Conservation (phyloP, 1,140 invertebrate genomes). For the Magallana gigas region DNA sequence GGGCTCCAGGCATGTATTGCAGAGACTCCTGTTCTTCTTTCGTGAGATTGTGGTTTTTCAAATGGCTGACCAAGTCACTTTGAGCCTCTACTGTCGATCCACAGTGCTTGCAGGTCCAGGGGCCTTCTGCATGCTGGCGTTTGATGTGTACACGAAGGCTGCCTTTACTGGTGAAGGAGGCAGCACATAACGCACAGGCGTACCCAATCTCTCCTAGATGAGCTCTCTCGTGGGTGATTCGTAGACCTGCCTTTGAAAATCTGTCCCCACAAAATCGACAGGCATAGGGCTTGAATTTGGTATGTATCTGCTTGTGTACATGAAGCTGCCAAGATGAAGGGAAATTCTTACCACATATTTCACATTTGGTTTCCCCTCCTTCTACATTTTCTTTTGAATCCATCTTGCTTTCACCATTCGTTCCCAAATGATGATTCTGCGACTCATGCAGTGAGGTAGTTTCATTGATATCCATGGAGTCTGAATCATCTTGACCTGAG, state of each 20-base stretch:
- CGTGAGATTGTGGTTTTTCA: conserved; percentile 68
- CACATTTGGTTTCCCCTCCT: conserved; percentile 61
- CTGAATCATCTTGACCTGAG: conserved; percentile 23
- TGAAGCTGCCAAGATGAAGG: conserved; percentile 63
- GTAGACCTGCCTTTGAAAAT: conserved; percentile 67
- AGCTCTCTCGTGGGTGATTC: conserved; percentile 68
- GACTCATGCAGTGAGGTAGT: conserved; percentile 27
- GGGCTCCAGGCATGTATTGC: conserved; percentile 82
- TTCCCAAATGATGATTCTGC: conserved; percentile 38
- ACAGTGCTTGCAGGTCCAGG: conserved; percentile 81
- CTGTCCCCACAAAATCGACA: conserved; percentile 72
- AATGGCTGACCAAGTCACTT: conserved; percentile 66
- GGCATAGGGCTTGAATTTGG: conserved; percentile 70
- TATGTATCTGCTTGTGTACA: conserved; percentile 69
- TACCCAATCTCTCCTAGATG: conserved; percentile 79
- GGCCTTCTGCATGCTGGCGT: conserved; percentile 80
- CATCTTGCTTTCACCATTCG: conserved; percentile 26
- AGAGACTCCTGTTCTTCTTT: conserved; percentile 67
- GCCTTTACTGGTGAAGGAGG: conserved; percentile 81
- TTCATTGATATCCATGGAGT: conserved; percentile 37
- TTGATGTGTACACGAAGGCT: conserved; percentile 81
- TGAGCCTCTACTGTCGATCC: conserved; percentile 70
- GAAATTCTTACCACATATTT: conserved; percentile 69
- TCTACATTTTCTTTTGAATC: conserved; percentile 42
- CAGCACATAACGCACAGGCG: conserved; percentile 82